Percentiles rank a stretch among this genome's conserved stretches.
Conservation (phyloP, 2,113 vertebrate species). For the Lasiurus borealis region DNA sequence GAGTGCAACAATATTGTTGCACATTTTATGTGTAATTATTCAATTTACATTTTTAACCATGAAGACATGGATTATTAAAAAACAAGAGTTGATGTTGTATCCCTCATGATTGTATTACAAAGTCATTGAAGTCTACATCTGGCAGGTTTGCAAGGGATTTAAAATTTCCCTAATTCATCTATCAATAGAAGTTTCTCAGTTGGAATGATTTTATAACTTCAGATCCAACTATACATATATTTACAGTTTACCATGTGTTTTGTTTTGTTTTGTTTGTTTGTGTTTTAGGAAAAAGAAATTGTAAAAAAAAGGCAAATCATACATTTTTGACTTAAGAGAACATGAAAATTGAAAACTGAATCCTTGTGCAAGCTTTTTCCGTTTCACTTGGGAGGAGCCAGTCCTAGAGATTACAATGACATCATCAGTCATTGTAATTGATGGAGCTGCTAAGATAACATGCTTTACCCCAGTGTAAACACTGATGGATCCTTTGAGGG, state of each 20-base stretch:
- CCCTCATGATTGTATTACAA: not conserved
- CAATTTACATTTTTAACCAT: not conserved
- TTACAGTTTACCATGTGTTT: not conserved
- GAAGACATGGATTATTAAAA: not conserved
- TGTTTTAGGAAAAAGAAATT: not conserved
- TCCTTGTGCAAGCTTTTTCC: not conserved
- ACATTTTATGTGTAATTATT: not conserved
- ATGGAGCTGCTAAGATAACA: conserved; percentile 75
- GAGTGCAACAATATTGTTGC: not conserved
- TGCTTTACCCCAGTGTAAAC: conserved; percentile 73
- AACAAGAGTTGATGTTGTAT: not conserved
- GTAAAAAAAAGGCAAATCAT: not conserved
- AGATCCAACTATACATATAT: not conserved
- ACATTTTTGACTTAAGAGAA: not conserved
- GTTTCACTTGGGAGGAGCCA: not conserved
- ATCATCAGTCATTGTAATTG: conserved; percentile 72
- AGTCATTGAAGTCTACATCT: not conserved
- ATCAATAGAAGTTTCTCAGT: not conserved
- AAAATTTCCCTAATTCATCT: not conserved
- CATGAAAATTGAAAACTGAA: not conserved
- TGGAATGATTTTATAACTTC: not conserved
- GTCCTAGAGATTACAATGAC: conserved; percentile 48
- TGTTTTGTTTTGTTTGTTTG: not conserved
- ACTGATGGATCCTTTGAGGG: conserved; percentile 68
- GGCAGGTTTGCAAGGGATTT: not conserved